Evolutionary conservation across 2,113 vertebrate species (phyloP).

Genomic region (Poeciliopsis occidentalis): DNA sequence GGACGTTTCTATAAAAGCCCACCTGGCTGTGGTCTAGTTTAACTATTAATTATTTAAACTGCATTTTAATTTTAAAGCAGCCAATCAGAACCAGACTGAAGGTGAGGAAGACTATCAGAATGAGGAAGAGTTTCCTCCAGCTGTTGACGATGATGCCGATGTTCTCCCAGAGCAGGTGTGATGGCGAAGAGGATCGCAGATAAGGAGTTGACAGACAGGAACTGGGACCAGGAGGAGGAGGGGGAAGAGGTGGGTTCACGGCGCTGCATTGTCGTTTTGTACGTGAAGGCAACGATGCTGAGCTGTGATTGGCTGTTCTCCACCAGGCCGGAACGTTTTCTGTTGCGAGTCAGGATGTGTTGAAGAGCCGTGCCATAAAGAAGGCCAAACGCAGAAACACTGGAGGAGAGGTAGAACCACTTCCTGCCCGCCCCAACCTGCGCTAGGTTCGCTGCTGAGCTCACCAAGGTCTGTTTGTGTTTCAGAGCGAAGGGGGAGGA

Average conservation of each 20-base stretch:
- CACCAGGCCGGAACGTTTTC: constrained; percentile 93
- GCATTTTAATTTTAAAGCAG: too few relatives aligned
- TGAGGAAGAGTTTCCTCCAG: neutral
- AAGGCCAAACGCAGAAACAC: constrained; percentile 90
- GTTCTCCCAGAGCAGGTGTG: constrained; percentile 44
- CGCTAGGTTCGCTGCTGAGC: too few relatives aligned
- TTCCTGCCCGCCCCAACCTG: too few relatives aligned
- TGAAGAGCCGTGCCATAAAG: constrained; percentile 94
- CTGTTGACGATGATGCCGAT: neutral
- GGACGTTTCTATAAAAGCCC: too few relatives aligned
- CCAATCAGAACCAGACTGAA: too few relatives aligned
- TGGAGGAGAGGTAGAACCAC: constrained; percentile 76
- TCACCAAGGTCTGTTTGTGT: neutral
- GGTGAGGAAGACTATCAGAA: neutral
- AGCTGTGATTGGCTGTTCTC: neutral
- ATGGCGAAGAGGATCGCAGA: constrained; percentile 98
- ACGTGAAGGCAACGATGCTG: neutral
- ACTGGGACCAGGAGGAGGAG: constrained; percentile 98
- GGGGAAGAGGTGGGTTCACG: constrained; percentile 87
- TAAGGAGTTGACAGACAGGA: constrained; percentile 95
- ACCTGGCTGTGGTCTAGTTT: too few relatives aligned
- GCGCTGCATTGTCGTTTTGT: neutral
- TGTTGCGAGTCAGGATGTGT: constrained; percentile 89
- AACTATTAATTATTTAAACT: too few relatives aligned
- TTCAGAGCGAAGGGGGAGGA: constrained; percentile 84